Conservation (phyloP, 2,888 invertebrate species). For the Rhamphomyia laevipes region DNA sequence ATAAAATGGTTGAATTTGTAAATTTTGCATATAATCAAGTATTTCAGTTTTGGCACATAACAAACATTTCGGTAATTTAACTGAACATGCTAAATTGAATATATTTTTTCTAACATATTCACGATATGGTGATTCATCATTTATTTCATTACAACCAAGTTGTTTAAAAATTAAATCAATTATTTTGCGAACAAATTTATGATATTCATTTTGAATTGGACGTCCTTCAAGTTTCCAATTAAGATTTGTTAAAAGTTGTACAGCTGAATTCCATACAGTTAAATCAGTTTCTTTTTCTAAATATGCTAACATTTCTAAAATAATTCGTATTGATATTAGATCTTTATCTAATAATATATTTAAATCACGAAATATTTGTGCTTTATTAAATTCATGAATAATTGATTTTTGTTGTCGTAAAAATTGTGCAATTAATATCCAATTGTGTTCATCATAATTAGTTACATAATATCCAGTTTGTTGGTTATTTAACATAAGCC, state of each 20-base stretch:
- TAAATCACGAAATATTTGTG: slow-evolving; percentile 74
- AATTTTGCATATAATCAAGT: not conserved
- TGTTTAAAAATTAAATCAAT: not conserved
- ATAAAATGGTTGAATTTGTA: not conserved
- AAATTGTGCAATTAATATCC: slow-evolving; percentile 50
- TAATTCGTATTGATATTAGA: slow-evolving; percentile 39
- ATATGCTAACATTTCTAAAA: slow-evolving; percentile 44
- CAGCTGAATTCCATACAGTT: slow-evolving; percentile 55
- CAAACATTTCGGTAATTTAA: not conserved
- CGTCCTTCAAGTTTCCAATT: not conserved
- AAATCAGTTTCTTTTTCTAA: slow-evolving; percentile 51
- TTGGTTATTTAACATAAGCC: slow-evolving; percentile 34
- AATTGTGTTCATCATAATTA: slow-evolving; percentile 57
- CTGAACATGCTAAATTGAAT: not conserved
- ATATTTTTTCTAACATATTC: not conserved
- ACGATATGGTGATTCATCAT: not conserved
- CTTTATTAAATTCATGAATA: slow-evolving; percentile 61
- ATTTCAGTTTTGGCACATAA: not conserved
- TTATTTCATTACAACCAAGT: not conserved
- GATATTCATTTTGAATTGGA: not conserved
- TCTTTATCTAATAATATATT: slow-evolving; percentile 46
- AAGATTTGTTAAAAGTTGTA: slow-evolving; percentile 17
- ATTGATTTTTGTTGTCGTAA: slow-evolving; percentile 47
- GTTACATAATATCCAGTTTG: slow-evolving; percentile 46
- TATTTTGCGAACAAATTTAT: not conserved